phyloP scores from a whole-genome alignment of 1,140 invertebrate species.

The Metopolophium dirhodum region DNA sequence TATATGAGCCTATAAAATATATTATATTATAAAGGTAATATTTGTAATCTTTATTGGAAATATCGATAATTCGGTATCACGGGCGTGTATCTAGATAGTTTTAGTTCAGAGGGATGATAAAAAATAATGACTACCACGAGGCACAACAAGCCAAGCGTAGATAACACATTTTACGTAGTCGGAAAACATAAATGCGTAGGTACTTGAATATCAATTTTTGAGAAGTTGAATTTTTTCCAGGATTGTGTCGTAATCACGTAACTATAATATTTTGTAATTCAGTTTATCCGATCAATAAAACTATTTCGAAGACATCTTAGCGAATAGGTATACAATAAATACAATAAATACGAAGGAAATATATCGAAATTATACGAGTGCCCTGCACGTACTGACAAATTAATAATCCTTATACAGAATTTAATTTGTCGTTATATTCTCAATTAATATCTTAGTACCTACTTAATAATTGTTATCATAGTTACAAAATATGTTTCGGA shows the following conservation, averaged over 20 bases:
- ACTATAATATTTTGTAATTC: not conserved
- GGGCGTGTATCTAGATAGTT: not conserved
- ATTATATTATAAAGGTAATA: not conserved
- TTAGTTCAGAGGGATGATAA: not conserved
- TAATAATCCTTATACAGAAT: too few relatives aligned
- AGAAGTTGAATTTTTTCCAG: not conserved
- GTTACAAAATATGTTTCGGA: not conserved
- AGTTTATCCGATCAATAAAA: not conserved
- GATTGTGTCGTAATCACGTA: conserved; percentile 3
- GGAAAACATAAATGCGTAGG: not conserved
- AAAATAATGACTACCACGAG: not conserved
- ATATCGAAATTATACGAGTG: not conserved
- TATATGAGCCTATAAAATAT: not conserved
- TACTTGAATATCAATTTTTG: conserved; percentile 7
- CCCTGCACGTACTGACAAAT: too few relatives aligned
- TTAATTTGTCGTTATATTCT: not conserved
- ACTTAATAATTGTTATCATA: not conserved
- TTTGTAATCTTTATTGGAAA: not conserved
- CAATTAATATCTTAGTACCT: not conserved
- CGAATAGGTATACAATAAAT: not conserved
- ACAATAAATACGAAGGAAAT: not conserved
- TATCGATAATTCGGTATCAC: not conserved
- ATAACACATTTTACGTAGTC: not conserved
- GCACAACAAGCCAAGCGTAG: not conserved
- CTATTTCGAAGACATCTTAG: not conserved